Evolutionary conservation across 1,140 invertebrate species (phyloP), one percentile per base, ranked within the genome.

Genomic region (Samia ricini): DNA sequence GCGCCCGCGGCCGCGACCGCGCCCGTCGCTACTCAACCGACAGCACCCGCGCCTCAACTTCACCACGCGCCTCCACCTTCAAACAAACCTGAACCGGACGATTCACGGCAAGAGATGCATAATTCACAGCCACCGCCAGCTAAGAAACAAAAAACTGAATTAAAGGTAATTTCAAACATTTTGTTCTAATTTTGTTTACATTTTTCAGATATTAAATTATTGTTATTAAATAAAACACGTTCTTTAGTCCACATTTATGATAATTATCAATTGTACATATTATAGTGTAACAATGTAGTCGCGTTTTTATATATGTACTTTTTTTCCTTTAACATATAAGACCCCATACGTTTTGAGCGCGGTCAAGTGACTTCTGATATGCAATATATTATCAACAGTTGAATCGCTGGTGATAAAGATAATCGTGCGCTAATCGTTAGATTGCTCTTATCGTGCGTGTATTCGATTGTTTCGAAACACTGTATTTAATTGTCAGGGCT

Each of bases 91-190:
- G 84, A 76, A 64, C 88, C 91, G 15, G 79, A 90, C 64, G 91
- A 92, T 68, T 92, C 91, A 26, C 83, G 90, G 56, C 91, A 91
- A 79, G 91, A 91, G 49, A 80, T 77, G 42, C 87, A 85, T 54
- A 78, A 85, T 60, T 91, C 92, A 72, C 93, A 93, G 61, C 94
- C 93, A 20, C 94, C 93, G 19, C 94, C 93, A 12, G 73, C 91
- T 21, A 95, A 95, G 85, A 95, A 94, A 83, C 75, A 92, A 66
- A 95, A 95, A 91, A 90, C 86, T 51, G 94, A 94, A 85, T 74
- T 92, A 66, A 94, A 94, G 93, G 93, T 94, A 91, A 88, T 81
- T 74, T 15, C 33, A 26, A 24, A 6, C 36, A 21, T 61, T 36
- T 60, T 42, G n/a, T 15, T 15, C 8, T 42, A 15, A 15, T 42